Evolutionary conservation across 2,888 invertebrate genomes (phyloP), one percentile per base, ranked within the genome.

Genomic region (Lasioglossum figueresi): DNA sequence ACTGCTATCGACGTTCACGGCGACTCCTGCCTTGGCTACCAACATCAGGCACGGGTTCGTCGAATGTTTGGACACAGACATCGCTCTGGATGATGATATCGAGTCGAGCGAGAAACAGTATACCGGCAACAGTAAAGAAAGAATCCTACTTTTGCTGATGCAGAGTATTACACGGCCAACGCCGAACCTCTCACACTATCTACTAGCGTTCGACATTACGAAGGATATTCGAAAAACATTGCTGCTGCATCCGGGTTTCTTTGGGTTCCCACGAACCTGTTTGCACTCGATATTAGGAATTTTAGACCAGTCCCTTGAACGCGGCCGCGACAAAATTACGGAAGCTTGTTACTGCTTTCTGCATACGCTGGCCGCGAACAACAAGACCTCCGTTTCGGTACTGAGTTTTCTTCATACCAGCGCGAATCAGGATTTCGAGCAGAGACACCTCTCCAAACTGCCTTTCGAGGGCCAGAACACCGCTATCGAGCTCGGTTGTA

Each of bases 181-280:
- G 34, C 99, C 99, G 3, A 99, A 99, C 95, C 95, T 99, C 14
- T 97, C 98, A 0, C 98, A 98, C 94, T 98, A 98, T 94, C 96
- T 99, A 74, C 96, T 99, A 3, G 99, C 98, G 0, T 98, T 99
- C 94, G 97, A 98, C 90, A 95, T 98, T 6, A 96, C 96, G 0
- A 97, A 97, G 79, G 98, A 98, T 88, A 96, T 98, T 68, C 96
- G 96, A 76, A 97, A 97, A 92, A 98, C 98, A 0, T 96, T 97
- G 37, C 96, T 98, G 84, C 97, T 98, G 94, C 97, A 98, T 92
- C 97, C 98, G 1, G 98, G 98, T 85, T 96, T 97, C 59, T 95
- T 97, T 3, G 97, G 97, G 34, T 96, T 96, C 91, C 97, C 98
- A 0, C 96, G 97, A 66, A 97, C 97, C 0, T 97, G 98, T 89